Conservation (phyloP, 2,888 invertebrate genomes). For the Melanostoma mellinum region DNA sequence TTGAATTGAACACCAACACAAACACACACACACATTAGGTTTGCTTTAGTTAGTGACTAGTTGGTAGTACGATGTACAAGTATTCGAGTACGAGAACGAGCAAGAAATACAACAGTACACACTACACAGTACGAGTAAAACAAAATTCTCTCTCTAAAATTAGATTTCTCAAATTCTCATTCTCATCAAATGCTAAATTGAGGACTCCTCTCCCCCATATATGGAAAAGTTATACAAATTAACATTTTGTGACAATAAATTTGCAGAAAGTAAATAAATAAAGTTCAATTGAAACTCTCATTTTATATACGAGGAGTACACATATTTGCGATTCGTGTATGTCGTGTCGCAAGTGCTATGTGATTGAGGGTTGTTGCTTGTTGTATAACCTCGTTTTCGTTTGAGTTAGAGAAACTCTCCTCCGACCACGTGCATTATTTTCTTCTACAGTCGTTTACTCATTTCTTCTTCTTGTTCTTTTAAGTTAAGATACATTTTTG, state of each 20-base stretch:
- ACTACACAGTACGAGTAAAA: no score
- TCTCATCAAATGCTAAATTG: not conserved
- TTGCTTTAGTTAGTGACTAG: not conserved
- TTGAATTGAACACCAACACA: not conserved
- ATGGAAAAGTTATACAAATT: constrained; percentile 57
- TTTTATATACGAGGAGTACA: not conserved
- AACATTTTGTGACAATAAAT: constrained; percentile 48
- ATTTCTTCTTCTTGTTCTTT: not conserved
- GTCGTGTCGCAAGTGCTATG: constrained; percentile 7
- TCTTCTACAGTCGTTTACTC: not conserved
- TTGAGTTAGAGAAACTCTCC: not conserved
- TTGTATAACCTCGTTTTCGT: constrained; percentile 40
- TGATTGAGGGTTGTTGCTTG: constrained; percentile 32
- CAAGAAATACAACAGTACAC: no score
- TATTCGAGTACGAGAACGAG: no score
- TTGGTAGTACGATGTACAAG: no score
- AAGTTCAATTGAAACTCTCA: constrained; percentile 20
- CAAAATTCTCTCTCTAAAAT: constrained; percentile 51
- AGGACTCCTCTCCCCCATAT: constrained; percentile 49
- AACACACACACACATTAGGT: constrained; percentile 5
- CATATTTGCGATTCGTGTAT: not conserved
- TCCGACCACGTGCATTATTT: constrained; percentile 57
- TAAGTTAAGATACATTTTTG: not conserved
- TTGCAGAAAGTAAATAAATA: constrained; percentile 31
- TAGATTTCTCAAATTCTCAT: constrained; percentile 44